Evolutionary conservation across 2,888 invertebrate genomes (phyloP), one percentile per base, ranked within the genome.

Genomic region (Sepioteuthis lessoniana): DNA sequence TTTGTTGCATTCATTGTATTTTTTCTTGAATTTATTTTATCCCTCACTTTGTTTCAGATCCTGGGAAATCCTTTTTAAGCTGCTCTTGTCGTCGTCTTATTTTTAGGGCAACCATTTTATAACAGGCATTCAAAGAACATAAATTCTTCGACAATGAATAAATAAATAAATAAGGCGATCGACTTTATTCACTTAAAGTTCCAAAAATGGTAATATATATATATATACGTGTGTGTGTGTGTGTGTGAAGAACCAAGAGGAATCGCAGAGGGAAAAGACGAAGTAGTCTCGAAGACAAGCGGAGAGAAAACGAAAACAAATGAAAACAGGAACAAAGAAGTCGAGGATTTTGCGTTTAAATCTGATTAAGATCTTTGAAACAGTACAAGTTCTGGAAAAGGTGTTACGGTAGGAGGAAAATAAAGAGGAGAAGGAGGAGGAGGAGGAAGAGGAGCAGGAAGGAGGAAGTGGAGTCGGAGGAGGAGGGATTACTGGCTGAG

Each of bases 41-140:
- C 25, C 35, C 7, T n/a, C n/a, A 76, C 76, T 76, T 76, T 76
- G 16, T 76, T 76, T 35, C 76, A 13, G 76, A 76, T 76, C 76
- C 76, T 10, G 2, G n/a, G 76, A 76, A 76, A 76, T 76, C 76
- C 76, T 76, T 76, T 76, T n/a, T 76, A 76, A 76, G 76, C 76
- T 35, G n/a, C 10, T n/a, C 76, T 35, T 76, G 76, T 76, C 76
- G 76, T 16, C 76, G n/a, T n/a, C 76, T 10, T 76, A 76, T 76
- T n/a, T 76, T 76, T 76, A 76, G 76, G 76, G 76, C 76, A 76
- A 76, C 76, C 76, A 76, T 76, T 76, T 76, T 76, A 76, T 76
- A 35, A 4, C n/a, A 76, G 10, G n/a, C 13, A 35, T 76, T 76
- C 8, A 76, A 76, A 76, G 1, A 76, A 76, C n/a, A 76, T 13